These are phyloP conservation scores for Heliconius hewitsoni DNA, from an alignment of 1,140 invertebrate species.

Conservation along the genomic window DNA sequence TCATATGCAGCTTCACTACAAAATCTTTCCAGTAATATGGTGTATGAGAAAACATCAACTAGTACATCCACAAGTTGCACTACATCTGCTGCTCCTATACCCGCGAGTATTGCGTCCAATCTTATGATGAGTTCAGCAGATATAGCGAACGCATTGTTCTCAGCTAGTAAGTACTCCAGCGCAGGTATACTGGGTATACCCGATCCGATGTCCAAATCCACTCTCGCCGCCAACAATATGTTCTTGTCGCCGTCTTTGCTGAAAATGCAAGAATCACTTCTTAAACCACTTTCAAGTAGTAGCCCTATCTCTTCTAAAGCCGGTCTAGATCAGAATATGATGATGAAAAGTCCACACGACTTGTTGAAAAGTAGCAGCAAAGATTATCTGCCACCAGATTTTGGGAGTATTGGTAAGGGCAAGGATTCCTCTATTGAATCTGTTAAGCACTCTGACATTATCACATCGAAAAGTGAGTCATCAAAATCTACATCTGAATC, in stretches of 20 bases:
- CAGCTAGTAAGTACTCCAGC: constrained; percentile 83
- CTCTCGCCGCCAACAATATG: constrained; percentile 86
- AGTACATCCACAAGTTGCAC: constrained; percentile 66
- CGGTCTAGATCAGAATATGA: constrained; percentile 67
- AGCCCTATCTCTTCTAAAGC: constrained; percentile 74
- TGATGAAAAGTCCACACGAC: constrained; percentile 78
- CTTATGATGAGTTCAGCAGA: constrained; percentile 83
- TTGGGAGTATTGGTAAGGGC: constrained; percentile 72
- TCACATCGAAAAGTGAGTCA: constrained; percentile 54
- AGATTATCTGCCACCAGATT: constrained; percentile 79
- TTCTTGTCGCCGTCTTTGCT: constrained; percentile 82
- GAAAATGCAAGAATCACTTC: constrained; percentile 80
- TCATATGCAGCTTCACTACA: constrained; percentile 75
- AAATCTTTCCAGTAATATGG: constrained; percentile 64
- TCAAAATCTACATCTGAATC: constrained; percentile 62
- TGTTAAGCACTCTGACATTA: constrained; percentile 59
- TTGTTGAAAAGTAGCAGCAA: constrained; percentile 73
- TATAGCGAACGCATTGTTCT: constrained; percentile 83
- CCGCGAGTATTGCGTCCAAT: constrained; percentile 81
- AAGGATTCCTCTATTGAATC: constrained; percentile 65
- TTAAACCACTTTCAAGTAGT: constrained; percentile 76
- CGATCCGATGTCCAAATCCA: constrained; percentile 86
- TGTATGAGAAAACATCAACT: constrained; percentile 71
- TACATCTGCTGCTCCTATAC: constrained; percentile 64
- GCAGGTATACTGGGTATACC: constrained; percentile 83